Conservation (phyloP, 2,888 invertebrate species). For the Electrophaes corylata region DNA sequence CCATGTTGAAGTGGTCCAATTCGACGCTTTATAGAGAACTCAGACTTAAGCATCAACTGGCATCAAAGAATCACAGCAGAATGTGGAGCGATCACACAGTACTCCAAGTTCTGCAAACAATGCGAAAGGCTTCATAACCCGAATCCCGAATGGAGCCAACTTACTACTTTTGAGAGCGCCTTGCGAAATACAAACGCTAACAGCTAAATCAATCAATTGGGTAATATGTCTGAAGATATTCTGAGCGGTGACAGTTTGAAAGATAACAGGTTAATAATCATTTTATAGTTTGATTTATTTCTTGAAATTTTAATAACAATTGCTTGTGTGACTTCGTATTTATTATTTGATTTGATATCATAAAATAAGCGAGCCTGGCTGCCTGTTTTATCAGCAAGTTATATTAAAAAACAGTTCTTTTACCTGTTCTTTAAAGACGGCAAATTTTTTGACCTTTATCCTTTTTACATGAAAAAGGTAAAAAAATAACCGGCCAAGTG, state of each 20-base stretch:
- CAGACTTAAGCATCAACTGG: neutral
- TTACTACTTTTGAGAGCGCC: conserved; percentile 11
- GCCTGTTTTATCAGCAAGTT: too few species aligned
- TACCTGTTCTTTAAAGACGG: too few species aligned
- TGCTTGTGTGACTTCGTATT: too few species aligned
- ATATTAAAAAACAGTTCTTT: too few species aligned
- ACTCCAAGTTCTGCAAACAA: conserved; percentile 15
- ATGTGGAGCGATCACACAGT: conserved; percentile 18
- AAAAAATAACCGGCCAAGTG: too few species aligned
- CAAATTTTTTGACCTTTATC: too few species aligned
- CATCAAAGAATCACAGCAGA: conserved; percentile 4
- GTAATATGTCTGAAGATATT: conserved; percentile 4
- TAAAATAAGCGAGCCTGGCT: too few species aligned
- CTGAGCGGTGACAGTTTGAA: neutral
- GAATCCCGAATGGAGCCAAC: conserved; percentile 3
- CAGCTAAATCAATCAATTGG: neutral
- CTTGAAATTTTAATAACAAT: too few species aligned
- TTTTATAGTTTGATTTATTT: neutral
- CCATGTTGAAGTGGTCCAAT: too few species aligned
- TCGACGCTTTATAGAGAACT: neutral
- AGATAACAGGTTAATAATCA: neutral
- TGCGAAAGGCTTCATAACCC: conserved; percentile 22
- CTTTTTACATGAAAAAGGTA: too few species aligned
- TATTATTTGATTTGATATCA: too few species aligned
- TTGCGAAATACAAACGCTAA: conserved; percentile 6